Percentiles rank a stretch among this genome's conserved stretches.
phyloP scores from a whole-genome alignment of 2,113 vertebrate genomes.

The Antechinus flavipes region DNA sequence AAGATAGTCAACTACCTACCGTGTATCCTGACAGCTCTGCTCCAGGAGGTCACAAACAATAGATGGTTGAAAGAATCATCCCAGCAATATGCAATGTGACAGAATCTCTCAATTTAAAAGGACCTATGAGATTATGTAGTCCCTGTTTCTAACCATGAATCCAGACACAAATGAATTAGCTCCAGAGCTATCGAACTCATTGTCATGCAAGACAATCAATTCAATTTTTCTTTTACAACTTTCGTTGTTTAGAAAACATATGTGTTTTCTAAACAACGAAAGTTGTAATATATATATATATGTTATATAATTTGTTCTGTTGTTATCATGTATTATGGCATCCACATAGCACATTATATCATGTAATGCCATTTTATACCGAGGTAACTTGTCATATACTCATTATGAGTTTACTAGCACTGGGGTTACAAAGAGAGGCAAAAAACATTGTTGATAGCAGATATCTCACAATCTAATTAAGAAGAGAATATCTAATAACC shows the following conservation, averaged over 20 bases:
- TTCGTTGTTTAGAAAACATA: background rate
- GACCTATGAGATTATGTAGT: background rate
- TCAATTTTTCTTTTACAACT: background rate
- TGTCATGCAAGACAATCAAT: background rate
- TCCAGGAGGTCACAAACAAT: background rate
- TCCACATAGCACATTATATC: background rate
- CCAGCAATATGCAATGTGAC: background rate
- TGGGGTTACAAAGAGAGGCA: background rate
- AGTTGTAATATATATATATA: background rate
- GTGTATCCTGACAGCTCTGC: background rate
- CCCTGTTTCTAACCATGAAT: background rate
- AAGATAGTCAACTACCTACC: conserved; percentile 12
- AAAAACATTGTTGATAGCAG: background rate
- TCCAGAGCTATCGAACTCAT: background rate
- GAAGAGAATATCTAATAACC: background rate
- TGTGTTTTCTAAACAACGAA: background rate
- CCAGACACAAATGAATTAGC: background rate
- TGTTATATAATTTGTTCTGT: background rate
- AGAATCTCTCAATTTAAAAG: background rate
- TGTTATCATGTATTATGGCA: background rate
- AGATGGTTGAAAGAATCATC: conserved; percentile 18
- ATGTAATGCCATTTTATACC: background rate
- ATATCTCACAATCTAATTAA: background rate
- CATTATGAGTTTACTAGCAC: background rate
- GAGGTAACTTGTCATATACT: background rate